phyloP scores from a whole-genome alignment of 2,797 vertebrate genomes.

The Phoebastria nigripes region DNA sequence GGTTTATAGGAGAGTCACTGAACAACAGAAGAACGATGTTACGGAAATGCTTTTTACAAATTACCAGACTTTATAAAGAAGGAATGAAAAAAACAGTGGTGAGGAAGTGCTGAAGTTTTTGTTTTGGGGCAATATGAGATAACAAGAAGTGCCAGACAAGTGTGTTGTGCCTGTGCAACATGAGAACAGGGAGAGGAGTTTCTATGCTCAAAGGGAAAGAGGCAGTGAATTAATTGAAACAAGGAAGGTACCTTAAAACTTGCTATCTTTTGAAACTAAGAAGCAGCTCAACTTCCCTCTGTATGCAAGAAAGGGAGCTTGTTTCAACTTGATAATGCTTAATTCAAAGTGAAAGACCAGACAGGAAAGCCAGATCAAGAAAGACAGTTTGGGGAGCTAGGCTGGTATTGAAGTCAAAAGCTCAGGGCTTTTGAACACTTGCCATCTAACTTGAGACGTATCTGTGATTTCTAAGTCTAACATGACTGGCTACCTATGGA shows the following conservation, averaged over 20 bases:
- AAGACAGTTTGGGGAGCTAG: accelerated
- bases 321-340: background rate
- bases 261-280: background rate
- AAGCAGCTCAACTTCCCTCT: background rate
- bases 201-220: background rate
- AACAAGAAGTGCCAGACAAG: background rate
- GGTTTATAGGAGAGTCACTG: background rate
- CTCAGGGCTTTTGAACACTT: accelerated
- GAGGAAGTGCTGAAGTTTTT: background rate
- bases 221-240: background rate
- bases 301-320: background rate
- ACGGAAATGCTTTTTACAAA: background rate
- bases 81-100: background rate
- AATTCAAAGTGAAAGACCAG: accelerated
- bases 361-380: too few species aligned
- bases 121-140: background rate
- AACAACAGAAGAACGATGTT: too few species aligned
- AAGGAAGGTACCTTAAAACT: background rate
- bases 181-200: background rate
- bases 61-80: background rate
- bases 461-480: accelerated
- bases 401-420: background rate
- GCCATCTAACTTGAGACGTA: accelerated
- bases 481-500: accelerated
- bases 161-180: accelerated